Conservation (phyloP, 2,888 invertebrate genomes). For the Trachelus iudaicus region DNA sequence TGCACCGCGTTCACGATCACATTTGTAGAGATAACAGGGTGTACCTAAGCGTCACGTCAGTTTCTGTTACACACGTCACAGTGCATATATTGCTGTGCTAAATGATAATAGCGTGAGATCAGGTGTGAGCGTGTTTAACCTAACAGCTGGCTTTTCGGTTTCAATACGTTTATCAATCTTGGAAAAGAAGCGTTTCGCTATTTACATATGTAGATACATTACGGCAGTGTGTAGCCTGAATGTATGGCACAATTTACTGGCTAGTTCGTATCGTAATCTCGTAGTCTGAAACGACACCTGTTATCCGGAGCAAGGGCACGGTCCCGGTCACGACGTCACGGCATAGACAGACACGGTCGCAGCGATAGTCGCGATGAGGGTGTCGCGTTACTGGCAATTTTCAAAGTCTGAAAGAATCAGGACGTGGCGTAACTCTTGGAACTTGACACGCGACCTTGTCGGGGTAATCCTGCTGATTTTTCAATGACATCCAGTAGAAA, state of each 20-base stretch:
- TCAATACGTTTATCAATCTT: background rate
- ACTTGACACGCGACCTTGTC: background rate
- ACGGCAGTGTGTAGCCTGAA: background rate
- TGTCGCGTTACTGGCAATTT: conserved; percentile 39
- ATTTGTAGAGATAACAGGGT: background rate
- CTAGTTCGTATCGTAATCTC: background rate
- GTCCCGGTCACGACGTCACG: background rate
- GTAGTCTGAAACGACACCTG: background rate
- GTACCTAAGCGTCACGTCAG: background rate
- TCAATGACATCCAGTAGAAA: background rate
- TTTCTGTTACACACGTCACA: background rate
- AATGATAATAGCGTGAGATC: background rate
- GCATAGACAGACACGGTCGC: background rate
- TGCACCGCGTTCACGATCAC: background rate
- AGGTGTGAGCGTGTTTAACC: background rate
- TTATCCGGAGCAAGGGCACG: conserved; percentile 4
- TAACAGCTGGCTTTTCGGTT: background rate
- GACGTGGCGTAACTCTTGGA: background rate
- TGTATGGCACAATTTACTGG: background rate
- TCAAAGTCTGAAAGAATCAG: conserved; percentile 38
- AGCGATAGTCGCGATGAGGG: background rate
- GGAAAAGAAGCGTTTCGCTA: background rate
- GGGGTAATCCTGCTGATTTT: background rate
- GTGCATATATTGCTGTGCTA: background rate
- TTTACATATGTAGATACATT: background rate